phyloP scores from a whole-genome alignment of 2,113 vertebrate species.

The Solea solea region DNA sequence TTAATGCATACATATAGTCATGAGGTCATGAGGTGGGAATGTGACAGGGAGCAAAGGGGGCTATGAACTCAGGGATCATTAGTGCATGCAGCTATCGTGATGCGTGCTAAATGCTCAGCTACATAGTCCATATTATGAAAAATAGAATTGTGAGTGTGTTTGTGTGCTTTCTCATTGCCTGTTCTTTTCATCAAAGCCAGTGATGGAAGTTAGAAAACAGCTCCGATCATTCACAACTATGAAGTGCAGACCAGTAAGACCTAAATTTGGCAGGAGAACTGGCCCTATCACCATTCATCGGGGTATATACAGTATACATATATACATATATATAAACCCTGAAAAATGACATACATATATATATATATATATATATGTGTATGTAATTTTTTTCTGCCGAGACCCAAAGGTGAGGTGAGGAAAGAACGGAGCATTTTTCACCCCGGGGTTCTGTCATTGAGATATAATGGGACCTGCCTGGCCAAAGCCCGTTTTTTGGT shows the following conservation, averaged over 20 bases:
- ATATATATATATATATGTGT: too few species aligned
- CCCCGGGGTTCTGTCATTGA: slow-evolving; percentile 65
- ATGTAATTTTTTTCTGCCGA: slow-evolving; percentile 12
- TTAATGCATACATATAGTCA: slow-evolving; percentile 78
- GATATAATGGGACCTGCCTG: slow-evolving; percentile 73
- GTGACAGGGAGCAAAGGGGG: slow-evolving; percentile 68
- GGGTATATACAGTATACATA: slow-evolving; percentile 46
- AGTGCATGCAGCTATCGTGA: slow-evolving; percentile 36
- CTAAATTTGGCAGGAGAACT: slow-evolving; percentile 53
- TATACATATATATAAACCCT: too few species aligned
- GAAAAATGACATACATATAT: too few species aligned
- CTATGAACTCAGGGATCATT: slow-evolving; percentile 63
- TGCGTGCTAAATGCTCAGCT: slow-evolving; percentile 23
- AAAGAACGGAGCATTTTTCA: slow-evolving; percentile 65
- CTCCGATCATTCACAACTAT: neutral
- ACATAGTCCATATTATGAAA: neutral
- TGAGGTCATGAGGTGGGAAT: slow-evolving; percentile 78
- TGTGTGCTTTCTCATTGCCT: neutral
- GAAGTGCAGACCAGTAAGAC: slow-evolving; percentile 36
- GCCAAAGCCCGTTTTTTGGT: slow-evolving; percentile 71
- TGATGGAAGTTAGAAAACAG: slow-evolving; percentile 8
- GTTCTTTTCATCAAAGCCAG: neutral
- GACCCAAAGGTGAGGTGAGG: slow-evolving; percentile 63
- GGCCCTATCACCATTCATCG: slow-evolving; percentile 27
- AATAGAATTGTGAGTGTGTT: neutral